Evolutionary conservation across 2,113 vertebrate genomes (phyloP).

Genomic region (Oncorhynchus mykiss): DNA sequence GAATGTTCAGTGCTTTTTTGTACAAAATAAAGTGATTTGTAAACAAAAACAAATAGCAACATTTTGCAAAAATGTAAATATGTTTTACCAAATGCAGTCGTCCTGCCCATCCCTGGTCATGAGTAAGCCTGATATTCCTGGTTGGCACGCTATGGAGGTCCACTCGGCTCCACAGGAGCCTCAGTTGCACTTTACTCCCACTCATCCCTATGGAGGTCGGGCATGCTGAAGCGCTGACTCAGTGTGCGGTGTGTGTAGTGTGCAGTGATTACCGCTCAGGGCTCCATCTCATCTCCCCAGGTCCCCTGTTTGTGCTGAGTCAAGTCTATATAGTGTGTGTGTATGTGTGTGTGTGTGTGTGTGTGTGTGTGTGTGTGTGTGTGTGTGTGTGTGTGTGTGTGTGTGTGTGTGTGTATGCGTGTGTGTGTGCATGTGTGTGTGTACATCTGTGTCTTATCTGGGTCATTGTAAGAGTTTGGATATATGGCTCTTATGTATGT

Average conservation of each 20-base stretch:
- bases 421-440: not conserved
- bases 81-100: no score
- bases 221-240: not conserved
- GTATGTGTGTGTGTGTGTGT: no score
- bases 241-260: not conserved
- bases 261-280: not conserved
- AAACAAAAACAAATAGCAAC: no score
- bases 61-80: no score
- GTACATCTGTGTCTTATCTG: not conserved
- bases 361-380: slow-evolving; percentile 2
- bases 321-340: not conserved
- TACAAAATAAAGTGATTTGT: no score
- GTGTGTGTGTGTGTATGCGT: not conserved
- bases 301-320: not conserved
- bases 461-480: not conserved
- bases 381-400: slow-evolving; percentile 2
- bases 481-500: not conserved
- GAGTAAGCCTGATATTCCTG: slow-evolving; percentile 23
- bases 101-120: no score
- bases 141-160: slow-evolving; percentile 50
- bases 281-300: not conserved
- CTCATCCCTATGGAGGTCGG: not conserved
- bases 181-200: slow-evolving; percentile 23
- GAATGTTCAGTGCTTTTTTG: no score
- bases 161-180: slow-evolving; percentile 45